A percentile compares a stretch with the other conserved stretches of the same genome.
phyloP scores from a whole-genome alignment of 2,113 vertebrate species.

The Cichladusa arquata region DNA sequence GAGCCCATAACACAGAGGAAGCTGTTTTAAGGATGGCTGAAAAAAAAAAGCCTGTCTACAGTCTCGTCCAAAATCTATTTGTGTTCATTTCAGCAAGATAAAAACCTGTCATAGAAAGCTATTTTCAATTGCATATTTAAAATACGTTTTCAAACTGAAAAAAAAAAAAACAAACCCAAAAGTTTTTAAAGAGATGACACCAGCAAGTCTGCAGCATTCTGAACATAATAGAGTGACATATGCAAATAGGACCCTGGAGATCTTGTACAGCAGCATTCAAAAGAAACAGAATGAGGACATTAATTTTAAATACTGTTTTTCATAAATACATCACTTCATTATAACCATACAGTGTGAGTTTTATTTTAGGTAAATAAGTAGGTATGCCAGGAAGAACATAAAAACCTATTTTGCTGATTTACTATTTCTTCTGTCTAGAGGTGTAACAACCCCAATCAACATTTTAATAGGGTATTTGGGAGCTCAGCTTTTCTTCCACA shows the following conservation, averaged over 20 bases:
- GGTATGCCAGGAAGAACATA: neutral
- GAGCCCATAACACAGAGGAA: neutral
- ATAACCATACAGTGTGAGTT: neutral
- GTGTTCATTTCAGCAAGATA: neutral
- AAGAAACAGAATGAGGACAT: neutral
- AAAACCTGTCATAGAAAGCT: neutral
- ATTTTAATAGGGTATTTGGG: neutral
- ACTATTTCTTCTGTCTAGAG: neutral
- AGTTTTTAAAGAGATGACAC: neutral
- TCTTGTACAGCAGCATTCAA: neutral
- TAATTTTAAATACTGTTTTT: neutral
- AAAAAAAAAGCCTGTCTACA: neutral
- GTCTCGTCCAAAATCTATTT: neutral
- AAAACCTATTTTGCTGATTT: neutral
- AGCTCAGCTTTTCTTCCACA: neutral
- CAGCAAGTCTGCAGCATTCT: neutral
- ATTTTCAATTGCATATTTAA: neutral
- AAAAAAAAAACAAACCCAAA: too few species aligned
- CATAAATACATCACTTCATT: neutral
- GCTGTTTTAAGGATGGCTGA: slow-evolving; percentile 8
- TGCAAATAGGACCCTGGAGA: neutral
- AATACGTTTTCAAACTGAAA: neutral
- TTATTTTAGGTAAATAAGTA: neutral
- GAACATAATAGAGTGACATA: neutral
- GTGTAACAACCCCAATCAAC: neutral